Evolutionary conservation across 1,140 invertebrate species (phyloP), one percentile per base, ranked within the genome.

Genomic region (Caerostris darwini): DNA sequence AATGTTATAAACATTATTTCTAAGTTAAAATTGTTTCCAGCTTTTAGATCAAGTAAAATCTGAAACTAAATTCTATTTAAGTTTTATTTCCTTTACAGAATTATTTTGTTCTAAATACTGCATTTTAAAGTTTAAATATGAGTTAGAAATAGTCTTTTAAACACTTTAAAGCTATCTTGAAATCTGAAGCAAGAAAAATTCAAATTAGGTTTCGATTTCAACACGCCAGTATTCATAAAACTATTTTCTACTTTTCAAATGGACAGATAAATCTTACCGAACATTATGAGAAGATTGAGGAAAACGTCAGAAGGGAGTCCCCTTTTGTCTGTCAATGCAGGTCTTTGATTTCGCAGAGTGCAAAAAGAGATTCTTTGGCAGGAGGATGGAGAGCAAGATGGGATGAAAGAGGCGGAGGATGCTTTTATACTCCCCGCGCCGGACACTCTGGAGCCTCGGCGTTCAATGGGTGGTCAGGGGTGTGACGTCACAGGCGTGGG

Each of bases 401-500:
- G 57, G 61, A 58, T 57, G 54, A 67, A 93, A 56, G 85, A 81
- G 67, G 67, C 8, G 56, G 69, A n/a, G 77, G 64, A 71, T n/a
- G 81, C 14, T 64, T 93, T 93, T 88, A 93, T 93, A 93, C 91
- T 86, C 92, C 92, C 64, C 92, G 83, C 92, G 83, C 67, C 92
- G 92, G 92, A 93, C 92, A 77, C 53, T 93, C 92, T 77, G 92
- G 92, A 71, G 85, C 92, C 92, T 14, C 61, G 3, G 19, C 85
- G 58, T 86, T 92, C 81, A 92, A 69, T 92, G 91, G 91, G 91
- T 86, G 91, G 91, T 88, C 83, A 93, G 92, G 92, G 59, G 92
- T 5, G 57, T 93, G 92, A 93, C 92, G 92, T 93, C 92, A 93
- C 54, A 67, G 5, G 85, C 92, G 85, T 93, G 91, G 91, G 91